Conservation (phyloP, 2,113 vertebrate genomes). For the Monopterus albus region DNA sequence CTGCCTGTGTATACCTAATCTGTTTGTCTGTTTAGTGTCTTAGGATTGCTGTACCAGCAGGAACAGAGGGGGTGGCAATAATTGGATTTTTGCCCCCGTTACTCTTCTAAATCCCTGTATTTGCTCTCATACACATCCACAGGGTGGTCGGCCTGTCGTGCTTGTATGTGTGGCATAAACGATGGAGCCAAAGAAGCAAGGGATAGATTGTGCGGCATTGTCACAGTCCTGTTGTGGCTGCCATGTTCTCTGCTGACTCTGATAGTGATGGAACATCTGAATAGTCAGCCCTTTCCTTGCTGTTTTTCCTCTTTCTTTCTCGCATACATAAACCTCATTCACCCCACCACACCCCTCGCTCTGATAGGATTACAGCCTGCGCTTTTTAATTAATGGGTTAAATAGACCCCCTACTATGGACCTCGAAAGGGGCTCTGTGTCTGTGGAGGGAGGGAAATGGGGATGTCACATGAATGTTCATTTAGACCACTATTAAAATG, state of each 20-base stretch:
- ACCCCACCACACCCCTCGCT: constrained; percentile 43
- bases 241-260: constrained; percentile 30
- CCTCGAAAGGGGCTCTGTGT: constrained; percentile 51
- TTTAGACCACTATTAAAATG: constrained; percentile 68
- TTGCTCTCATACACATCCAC: constrained; percentile 29
- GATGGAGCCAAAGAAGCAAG: background rate
- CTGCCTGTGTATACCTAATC: constrained; percentile 51
- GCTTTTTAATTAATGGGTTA: constrained; percentile 82
- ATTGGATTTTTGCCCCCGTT: constrained; percentile 47
- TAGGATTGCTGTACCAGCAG: constrained; percentile 53
- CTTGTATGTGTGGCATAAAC: background rate
- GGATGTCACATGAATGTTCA: constrained; percentile 64
- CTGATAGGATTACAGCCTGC: constrained; percentile 80
- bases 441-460: constrained; percentile 15
- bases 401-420: constrained; percentile 77
- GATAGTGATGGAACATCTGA: constrained; percentile 49
- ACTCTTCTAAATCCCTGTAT: constrained; percentile 62
- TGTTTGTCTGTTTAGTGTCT: constrained; percentile 60
- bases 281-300: constrained; percentile 24
- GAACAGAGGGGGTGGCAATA: constrained; percentile 32
- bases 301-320: background rate
- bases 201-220: background rate
- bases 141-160: background rate
- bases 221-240: background rate
- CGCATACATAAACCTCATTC: constrained; percentile 24